A percentile compares a stretch with the other conserved stretches of the same genome.
Conservation (phyloP, 2,888 invertebrate genomes). For the Scaptomyza flava region DNA sequence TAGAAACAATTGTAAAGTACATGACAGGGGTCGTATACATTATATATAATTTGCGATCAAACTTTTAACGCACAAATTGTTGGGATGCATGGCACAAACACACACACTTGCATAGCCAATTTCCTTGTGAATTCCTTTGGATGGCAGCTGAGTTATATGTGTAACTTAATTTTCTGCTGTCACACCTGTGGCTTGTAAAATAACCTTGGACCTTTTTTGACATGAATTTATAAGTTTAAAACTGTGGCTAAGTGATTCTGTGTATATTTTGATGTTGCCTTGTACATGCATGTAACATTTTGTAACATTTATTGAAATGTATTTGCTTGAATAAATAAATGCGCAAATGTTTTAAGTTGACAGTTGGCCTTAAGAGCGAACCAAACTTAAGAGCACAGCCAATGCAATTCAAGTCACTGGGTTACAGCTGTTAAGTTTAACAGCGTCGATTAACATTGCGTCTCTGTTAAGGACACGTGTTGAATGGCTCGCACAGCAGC, state of each 20-base stretch:
- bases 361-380: constrained; percentile 27
- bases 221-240: constrained; percentile 65
- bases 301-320: constrained; percentile 67
- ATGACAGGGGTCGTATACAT: constrained; percentile 66
- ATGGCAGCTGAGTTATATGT: constrained; percentile 70
- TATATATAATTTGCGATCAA: constrained; percentile 53
- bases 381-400: constrained; percentile 43
- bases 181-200: constrained; percentile 75
- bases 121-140: constrained; percentile 59
- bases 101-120: constrained; percentile 35
- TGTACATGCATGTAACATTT: constrained; percentile 32
- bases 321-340: constrained; percentile 58
- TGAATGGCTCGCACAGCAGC: constrained; percentile 35
- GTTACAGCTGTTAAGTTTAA: constrained; percentile 40
- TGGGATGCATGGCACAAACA: constrained; percentile 1
- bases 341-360: constrained; percentile 35
- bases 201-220: constrained; percentile 64
- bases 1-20: constrained; percentile 73
- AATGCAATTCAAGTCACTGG: constrained; percentile 40
- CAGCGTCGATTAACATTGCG: neutral
- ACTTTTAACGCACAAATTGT: constrained; percentile 57
- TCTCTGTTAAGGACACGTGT: constrained; percentile 50
- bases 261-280: neutral
- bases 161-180: constrained; percentile 77
- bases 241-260: neutral